Conservation (phyloP, 2,113 vertebrate genomes). For the Glaucomys volans region DNA sequence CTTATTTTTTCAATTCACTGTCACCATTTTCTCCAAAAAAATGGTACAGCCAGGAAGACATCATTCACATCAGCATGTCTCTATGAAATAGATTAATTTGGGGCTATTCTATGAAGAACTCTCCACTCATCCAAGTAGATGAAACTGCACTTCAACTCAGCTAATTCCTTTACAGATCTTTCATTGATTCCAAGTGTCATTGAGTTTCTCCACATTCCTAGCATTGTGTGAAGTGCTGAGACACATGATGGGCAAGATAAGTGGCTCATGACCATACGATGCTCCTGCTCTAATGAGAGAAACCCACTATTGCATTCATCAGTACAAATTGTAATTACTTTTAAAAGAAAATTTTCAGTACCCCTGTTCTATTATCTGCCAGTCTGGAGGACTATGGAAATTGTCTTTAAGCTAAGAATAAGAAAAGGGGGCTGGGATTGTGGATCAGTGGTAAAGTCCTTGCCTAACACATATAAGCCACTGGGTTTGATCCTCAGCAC, state of each 20-base stretch:
- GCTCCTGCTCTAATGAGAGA: neutral
- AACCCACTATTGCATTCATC: neutral
- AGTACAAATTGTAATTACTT: neutral
- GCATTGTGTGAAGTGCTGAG: too few species aligned
- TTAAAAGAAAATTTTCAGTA: neutral
- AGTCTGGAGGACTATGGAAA: neutral
- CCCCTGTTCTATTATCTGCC: neutral
- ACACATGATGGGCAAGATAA: neutral
- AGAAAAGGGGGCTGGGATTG: neutral
- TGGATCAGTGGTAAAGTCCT: too few species aligned
- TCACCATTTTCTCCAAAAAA: conserved; percentile 11
- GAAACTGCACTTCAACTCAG: neutral
- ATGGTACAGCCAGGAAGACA: neutral
- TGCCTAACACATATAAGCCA: too few species aligned
- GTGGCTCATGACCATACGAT: rapidly evolving
- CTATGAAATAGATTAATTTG: neutral
- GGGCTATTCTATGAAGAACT: neutral
- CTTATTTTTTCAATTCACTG: neutral
- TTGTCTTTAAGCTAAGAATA: neutral
- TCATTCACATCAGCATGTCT: neutral
- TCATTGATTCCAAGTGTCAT: neutral
- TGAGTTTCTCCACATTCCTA: neutral
- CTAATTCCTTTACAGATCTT: neutral
- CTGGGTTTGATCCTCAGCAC: too few species aligned
- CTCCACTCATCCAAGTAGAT: neutral